These are phyloP conservation scores for Mesoclemmys tuberculata DNA, from an alignment of 2,113 vertebrate genomes.

Conservation along the genomic window DNA sequence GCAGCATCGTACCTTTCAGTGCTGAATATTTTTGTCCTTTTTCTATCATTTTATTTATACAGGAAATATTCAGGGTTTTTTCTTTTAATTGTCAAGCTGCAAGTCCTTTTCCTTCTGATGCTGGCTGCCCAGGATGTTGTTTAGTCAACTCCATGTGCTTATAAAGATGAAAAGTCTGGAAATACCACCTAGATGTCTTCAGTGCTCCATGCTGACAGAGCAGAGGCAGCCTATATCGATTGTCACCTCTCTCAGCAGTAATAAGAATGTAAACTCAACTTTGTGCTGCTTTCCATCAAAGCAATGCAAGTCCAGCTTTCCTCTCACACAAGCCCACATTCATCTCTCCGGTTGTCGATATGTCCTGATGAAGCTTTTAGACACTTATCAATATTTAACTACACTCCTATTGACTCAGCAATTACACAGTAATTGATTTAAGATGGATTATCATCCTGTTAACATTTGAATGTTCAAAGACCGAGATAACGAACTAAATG, in stretches of 20 bases:
- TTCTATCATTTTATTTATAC: background rate
- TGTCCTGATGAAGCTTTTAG: constrained; percentile 84
- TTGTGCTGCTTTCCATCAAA: constrained; percentile 67
- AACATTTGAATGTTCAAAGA: constrained; percentile 66
- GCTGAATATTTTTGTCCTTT: background rate
- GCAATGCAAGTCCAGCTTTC: constrained; percentile 35
- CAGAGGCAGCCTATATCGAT: constrained; percentile 66
- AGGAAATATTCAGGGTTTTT: background rate
- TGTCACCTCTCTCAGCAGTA: constrained; percentile 29
- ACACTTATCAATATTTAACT: constrained; percentile 90
- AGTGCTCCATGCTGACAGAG: constrained; percentile 41
- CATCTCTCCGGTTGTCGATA: constrained; percentile 83
- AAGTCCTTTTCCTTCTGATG: background rate
- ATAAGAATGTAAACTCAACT: constrained; percentile 74
- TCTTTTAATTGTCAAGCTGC: background rate
- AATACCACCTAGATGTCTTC: background rate
- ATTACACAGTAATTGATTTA: constrained; percentile 88
- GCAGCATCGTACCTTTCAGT: background rate
- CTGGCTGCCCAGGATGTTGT: background rate
- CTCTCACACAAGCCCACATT: constrained; percentile 51
- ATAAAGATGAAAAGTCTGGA: constrained; percentile 34
- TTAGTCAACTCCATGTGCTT: background rate
- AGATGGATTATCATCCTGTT: constrained; percentile 86
- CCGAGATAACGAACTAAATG: constrained; percentile 50
- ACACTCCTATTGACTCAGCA: constrained; percentile 85